Evolutionary conservation across 2,797 vertebrate species (phyloP), one percentile per base, ranked within the genome.

Genomic region (Tympanoctomys barrerae): DNA sequence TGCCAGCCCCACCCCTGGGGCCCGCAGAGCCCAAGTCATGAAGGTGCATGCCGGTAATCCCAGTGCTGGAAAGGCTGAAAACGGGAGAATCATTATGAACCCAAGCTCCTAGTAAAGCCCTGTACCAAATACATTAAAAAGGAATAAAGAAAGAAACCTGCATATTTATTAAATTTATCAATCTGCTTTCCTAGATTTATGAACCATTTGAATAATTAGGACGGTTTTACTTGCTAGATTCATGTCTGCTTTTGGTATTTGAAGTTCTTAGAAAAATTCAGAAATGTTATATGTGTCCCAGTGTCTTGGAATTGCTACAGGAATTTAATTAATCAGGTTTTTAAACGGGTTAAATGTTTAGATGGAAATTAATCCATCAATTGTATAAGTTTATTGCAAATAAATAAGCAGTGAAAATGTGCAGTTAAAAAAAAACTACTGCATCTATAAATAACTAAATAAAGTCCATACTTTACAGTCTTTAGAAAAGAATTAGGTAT

Each of bases 131-230:
- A 57, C 54, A 57, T 57, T 57, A 57, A 57, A 57, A 57, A 57
- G 14, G 2, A 57, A 57, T 16, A 16, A 57, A 57, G 70, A 88
- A 12, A 62, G n/a, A 62, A 85, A 59, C 39, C 46, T 42, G 61
- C 62, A 77, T 90, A 77, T 59, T 85, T 95, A 84, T 90, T 71
- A 90, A 78, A 85, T 78, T 82, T 81, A 7, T 85, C 88, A 96
- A 59, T 89, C n/a, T 12, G 19, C 66, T 87, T 84, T 87, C 39
- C 49, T 49, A 80, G 18, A 87, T 46, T 61, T 89, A 36, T 66
- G 19, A 89, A 68, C 70, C n/a, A 46, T 36, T 73, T 75, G 42
- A 79, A 18, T 85, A 61, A 84, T 62, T 49, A 70, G 54, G 54
- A 78, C 89, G 33, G 57, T 66, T 78, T 90, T 87, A 18, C 79